Evolutionary conservation across 1,140 invertebrate species (phyloP), one percentile per base, ranked within the genome.

Genomic region (Diprion similis): DNA sequence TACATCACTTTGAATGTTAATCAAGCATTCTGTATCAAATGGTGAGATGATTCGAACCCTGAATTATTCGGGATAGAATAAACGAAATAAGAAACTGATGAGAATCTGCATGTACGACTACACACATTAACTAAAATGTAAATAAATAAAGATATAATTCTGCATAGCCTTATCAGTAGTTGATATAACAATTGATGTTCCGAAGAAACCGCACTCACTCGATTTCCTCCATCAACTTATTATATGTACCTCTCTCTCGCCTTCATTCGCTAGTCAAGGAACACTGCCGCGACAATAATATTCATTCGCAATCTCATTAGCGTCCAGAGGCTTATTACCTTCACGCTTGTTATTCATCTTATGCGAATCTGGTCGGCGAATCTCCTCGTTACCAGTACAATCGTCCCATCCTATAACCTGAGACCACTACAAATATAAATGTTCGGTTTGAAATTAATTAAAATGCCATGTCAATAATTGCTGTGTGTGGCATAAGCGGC

Each of bases 291-390:
- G 51, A 8, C 51, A 59, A 59, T 59, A 59, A 59, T 59, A 59
- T 59, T 59, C 51, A 59, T 17, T 59, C 51, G 51, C 51, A 17
- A 59, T 59, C 51, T 59, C 51, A 59, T 59, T 59, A 59, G 51
- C 51, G 51, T 59, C 51, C 51, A 10, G n/a, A 59, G 51, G 51
- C 51, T 59, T 59, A 59, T 59, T 59, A 59, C 51, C 51, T 59
- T 8, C 51, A 17, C 51, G 51, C 9, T 59, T 59, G n/a, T 59
- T 59, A 59, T 59, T 59, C 51, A 59, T 59, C 51, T 59, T 8
- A 59, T 8, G 51, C 51, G 51, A 59, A 59, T 59, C 51, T 59
- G 51, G 11, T 17, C 51, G 9, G 11, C n/a, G n/a, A 59, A 59
- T 59, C 51, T 59, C 51, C 51, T 59, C 51, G 51, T 59, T 59